Evolutionary conservation across 1,140 invertebrate genomes (phyloP).

Genomic region (Macrosteles quadrilineatus): DNA sequence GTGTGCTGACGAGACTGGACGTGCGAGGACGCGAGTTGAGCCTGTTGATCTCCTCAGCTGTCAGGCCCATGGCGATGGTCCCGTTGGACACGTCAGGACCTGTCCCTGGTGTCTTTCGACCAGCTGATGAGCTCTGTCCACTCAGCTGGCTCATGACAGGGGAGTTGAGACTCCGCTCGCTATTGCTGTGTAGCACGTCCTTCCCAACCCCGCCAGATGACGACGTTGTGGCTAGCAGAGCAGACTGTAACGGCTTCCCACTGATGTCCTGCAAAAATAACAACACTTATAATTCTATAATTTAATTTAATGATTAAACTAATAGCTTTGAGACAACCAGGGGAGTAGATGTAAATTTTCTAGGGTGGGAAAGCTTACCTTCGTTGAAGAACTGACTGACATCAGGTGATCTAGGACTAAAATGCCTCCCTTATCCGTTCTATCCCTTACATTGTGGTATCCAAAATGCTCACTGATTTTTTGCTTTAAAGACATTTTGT

Average conservation of each 20-base stretch:
- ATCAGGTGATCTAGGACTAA: no score
- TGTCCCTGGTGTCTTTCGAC: slow-evolving; percentile 60
- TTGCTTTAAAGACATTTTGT: no score
- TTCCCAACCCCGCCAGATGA: slow-evolving; percentile 81
- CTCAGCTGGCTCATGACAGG: slow-evolving; percentile 88
- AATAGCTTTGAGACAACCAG: no score
- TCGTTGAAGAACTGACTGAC: no score
- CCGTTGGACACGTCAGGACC: slow-evolving; percentile 49
- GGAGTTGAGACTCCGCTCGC: slow-evolving; percentile 85
- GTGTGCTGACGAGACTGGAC: slow-evolving; percentile 86
- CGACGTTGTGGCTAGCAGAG: slow-evolving; percentile 82
- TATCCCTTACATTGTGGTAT: no score
- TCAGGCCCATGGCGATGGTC: slow-evolving; percentile 70
- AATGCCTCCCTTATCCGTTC: no score
- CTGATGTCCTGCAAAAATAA: slow-evolving; percentile 76
- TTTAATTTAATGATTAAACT: no score
- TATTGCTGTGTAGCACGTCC: slow-evolving; percentile 81
- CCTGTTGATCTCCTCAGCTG: slow-evolving; percentile 89
- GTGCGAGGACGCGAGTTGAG: slow-evolving; percentile 81
- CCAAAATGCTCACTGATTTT: no score
- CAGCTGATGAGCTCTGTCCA: slow-evolving; percentile 76
- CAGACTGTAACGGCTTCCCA: slow-evolving; percentile 86
- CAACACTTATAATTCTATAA: neutral
- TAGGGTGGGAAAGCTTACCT: no score
- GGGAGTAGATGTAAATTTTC: no score